These are phyloP conservation scores for Virgularia gustaviana DNA, from an alignment of 92 coral and sea anemone genomes.

Conservation along the genomic window DNA sequence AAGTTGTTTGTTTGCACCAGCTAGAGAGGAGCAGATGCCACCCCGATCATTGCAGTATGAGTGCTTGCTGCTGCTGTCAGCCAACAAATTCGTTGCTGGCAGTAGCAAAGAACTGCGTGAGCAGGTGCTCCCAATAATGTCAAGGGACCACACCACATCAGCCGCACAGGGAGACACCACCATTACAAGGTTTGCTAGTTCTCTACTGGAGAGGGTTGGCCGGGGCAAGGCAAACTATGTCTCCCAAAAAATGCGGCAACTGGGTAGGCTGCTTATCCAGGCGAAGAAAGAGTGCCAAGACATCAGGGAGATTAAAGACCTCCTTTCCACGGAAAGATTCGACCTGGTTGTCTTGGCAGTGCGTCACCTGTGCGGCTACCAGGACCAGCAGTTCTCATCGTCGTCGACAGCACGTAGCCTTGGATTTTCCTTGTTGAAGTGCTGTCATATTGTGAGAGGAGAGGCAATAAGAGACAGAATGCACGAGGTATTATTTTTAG, in stretches of 20 bases:
- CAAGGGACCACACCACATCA: neutral
- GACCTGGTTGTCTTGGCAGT: neutral
- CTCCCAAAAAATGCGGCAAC: conserved; percentile 22
- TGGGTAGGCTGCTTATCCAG: neutral
- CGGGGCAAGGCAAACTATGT: neutral
- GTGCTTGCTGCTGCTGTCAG: neutral
- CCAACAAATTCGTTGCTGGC: neutral
- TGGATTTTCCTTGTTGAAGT: neutral
- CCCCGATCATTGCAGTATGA: neutral
- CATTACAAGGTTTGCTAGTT: neutral
- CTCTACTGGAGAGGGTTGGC: conserved; percentile 4
- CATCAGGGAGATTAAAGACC: neutral
- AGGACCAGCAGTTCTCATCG: neutral
- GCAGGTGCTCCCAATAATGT: neutral
- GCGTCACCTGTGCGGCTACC: neutral
- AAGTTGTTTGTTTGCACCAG: neutral
- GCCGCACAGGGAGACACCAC: neutral
- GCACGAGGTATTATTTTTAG: neutral
- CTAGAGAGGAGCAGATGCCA: neutral
- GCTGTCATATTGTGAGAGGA: neutral
- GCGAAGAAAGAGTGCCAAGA: neutral
- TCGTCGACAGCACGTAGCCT: neutral
- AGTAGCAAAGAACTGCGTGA: neutral
- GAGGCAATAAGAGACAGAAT: neutral
- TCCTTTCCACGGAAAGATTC: neutral